Conservation (phyloP, 2,113 vertebrate genomes). For the Sminthopsis crassicaudata region DNA sequence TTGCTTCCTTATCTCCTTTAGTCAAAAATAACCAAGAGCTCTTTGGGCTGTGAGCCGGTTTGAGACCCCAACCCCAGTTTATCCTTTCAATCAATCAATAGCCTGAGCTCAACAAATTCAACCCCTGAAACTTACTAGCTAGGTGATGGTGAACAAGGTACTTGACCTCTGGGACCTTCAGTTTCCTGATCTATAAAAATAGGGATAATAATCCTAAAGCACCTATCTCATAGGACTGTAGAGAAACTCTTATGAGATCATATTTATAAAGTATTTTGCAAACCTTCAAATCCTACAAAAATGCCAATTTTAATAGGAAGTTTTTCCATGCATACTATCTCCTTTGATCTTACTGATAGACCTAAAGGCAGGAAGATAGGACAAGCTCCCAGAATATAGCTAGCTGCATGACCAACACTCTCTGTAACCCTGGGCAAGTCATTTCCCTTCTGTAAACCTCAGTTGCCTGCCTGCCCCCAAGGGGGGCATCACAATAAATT, state of each 20-base stretch:
- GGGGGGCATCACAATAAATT: constrained; percentile 89
- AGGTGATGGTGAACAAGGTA: background rate
- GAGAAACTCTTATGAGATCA: background rate
- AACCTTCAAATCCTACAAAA: background rate
- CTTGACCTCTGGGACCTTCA: background rate
- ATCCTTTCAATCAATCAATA: background rate
- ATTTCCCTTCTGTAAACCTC: background rate
- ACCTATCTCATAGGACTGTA: background rate
- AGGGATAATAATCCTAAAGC: background rate
- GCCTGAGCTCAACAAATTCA: background rate
- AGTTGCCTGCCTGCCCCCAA: background rate
- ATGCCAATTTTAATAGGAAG: too few relatives aligned
- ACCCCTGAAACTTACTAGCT: background rate
- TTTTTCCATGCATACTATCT: background rate
- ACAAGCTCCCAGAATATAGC: background rate
- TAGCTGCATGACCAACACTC: background rate
- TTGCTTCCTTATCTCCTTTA: background rate
- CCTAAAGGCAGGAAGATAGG: background rate
- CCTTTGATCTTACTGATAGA: background rate
- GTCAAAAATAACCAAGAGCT: background rate
- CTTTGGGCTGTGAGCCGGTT: background rate
- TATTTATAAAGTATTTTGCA: background rate
- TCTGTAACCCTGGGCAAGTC: background rate
- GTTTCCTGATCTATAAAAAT: background rate
- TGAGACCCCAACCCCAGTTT: background rate